These are phyloP conservation scores for Bovichtus diacanthus DNA, from an alignment of 2,797 vertebrate genomes.

Conservation along the genomic window DNA sequence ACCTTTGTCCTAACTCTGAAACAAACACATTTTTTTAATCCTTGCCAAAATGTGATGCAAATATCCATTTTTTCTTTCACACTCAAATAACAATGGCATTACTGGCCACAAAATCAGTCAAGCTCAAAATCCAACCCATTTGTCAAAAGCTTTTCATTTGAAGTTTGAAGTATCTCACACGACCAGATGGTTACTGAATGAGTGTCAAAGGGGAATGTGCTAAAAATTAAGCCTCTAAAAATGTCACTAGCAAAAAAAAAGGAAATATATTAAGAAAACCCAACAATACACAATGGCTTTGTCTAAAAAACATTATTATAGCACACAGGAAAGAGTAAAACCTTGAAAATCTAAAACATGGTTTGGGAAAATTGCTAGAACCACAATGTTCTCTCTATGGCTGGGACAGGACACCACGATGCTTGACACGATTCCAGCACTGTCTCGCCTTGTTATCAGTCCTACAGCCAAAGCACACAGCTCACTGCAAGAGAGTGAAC, in stretches of 20 bases:
- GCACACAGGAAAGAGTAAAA: conserved; percentile 18
- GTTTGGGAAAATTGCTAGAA: conserved; percentile 26
- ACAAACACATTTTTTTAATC: neutral
- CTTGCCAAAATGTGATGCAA: neutral
- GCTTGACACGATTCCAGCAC: conserved; percentile 37
- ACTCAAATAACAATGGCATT: neutral
- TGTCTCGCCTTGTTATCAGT: conserved; percentile 31
- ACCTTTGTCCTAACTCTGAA: neutral
- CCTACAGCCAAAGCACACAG: conserved; percentile 51
- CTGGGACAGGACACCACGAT: conserved; percentile 31
- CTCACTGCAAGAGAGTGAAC: conserved; percentile 29
- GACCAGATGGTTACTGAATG: neutral
- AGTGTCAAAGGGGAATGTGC: conserved; percentile 16
- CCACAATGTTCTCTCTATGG: conserved; percentile 24
- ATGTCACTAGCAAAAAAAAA: neutral
- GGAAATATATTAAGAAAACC: neutral
- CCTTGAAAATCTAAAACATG: neutral
- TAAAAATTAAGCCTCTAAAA: conserved; percentile 25
- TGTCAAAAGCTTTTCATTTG: conserved; percentile 9
- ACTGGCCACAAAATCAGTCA: conserved; percentile 3
- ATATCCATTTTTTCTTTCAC: neutral
- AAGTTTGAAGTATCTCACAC: conserved; percentile 1
- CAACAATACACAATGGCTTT: conserved; percentile 1
- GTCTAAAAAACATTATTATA: conserved; percentile 21
- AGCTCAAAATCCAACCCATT: neutral